Percentiles rank a stretch among this genome's conserved stretches.
Conservation (phyloP, 2,888 invertebrate species). For the Drosophila stalkeri region DNA sequence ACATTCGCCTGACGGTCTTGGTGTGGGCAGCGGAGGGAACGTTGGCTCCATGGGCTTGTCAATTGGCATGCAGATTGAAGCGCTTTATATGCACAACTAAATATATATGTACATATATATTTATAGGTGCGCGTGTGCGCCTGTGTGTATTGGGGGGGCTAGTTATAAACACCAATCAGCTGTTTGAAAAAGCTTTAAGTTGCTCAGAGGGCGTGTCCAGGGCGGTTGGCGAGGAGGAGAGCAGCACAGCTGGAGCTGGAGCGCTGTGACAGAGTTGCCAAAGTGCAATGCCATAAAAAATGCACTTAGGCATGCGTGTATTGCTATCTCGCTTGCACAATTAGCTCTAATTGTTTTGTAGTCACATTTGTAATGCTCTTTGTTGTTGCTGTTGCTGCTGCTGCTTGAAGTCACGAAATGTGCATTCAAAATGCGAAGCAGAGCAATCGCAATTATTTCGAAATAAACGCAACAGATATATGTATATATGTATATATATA, state of each 20-base stretch:
- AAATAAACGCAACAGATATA: constrained; percentile 60
- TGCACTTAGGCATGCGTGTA: constrained; percentile 49
- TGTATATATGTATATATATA: background rate
- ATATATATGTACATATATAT: background rate
- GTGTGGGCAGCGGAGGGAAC: constrained; percentile 47
- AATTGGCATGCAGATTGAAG: constrained; percentile 45
- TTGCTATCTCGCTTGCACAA: constrained; percentile 53
- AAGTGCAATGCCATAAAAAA: constrained; percentile 46
- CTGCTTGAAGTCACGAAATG: constrained; percentile 49
- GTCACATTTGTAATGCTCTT: constrained; percentile 62
- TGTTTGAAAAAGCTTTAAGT: constrained; percentile 30
- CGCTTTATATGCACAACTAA: constrained; percentile 9
- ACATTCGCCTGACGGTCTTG: constrained; percentile 57
- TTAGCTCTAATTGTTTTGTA: constrained; percentile 68
- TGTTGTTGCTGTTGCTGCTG: constrained; percentile 20
- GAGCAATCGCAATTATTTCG: constrained; percentile 55
- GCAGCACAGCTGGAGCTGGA: constrained; percentile 12
- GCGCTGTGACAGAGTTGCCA: constrained; percentile 55
- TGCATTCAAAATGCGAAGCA: constrained; percentile 49
- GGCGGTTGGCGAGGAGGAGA: background rate
- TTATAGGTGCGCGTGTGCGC: background rate
- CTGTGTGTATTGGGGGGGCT: constrained; percentile 2
- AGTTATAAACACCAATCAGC: constrained; percentile 38
- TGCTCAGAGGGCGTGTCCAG: constrained; percentile 24
- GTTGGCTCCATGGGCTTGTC: constrained; percentile 50